Conservation (phyloP, 2,797 vertebrate species). For the Nyctalus aviator region DNA sequence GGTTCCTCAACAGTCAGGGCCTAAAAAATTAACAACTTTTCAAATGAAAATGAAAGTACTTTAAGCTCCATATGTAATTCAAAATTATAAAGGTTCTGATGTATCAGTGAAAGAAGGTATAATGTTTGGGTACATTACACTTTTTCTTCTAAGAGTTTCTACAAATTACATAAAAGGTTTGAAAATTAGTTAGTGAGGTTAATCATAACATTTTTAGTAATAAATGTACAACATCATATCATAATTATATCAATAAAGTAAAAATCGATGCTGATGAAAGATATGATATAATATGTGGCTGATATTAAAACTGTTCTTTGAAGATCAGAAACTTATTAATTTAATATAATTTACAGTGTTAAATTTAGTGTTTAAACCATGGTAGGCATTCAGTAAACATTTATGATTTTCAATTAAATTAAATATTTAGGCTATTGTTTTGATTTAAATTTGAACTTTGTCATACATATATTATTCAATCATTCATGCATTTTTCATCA, state of each 20-base stretch:
- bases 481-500: slow-evolving; percentile 4
- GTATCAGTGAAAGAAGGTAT: neutral
- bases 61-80: neutral
- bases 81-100: neutral
- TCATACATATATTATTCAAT: neutral
- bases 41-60: slow-evolving; percentile 33
- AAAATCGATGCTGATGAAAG: slow-evolving; percentile 38
- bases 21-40: slow-evolving; percentile 31
- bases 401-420: slow-evolving; percentile 36
- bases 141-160: slow-evolving; percentile 18
- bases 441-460: slow-evolving; percentile 24
- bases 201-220: slow-evolving; percentile 40
- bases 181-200: slow-evolving; percentile 36
- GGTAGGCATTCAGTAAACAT: neutral
- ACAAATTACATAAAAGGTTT: slow-evolving; percentile 13
- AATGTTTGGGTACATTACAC: neutral
- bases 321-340: neutral
- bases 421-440: neutral
- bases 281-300: neutral
- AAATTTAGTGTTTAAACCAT: neutral
- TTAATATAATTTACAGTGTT: neutral
- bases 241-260: slow-evolving; percentile 52
- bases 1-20: neutral
- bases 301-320: slow-evolving; percentile 33
- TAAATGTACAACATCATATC: slow-evolving; percentile 6